Evolutionary conservation across 2,797 vertebrate genomes (phyloP).

Genomic region (Hoplostethus mediterraneus): DNA sequence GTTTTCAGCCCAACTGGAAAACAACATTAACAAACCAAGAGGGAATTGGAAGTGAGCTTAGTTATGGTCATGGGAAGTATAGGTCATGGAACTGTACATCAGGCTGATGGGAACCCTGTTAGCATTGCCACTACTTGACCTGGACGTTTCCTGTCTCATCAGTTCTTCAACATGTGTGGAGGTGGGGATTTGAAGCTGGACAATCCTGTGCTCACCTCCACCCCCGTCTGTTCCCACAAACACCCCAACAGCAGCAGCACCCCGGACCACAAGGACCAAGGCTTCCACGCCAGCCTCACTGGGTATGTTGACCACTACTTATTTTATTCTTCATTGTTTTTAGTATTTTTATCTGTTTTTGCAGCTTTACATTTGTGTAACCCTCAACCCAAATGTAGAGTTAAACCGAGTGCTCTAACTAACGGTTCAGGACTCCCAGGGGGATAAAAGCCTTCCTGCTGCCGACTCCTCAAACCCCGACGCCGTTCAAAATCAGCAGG

Average conservation of each 20-base stretch:
- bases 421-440: slow-evolving; percentile 36
- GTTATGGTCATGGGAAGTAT: too few species aligned
- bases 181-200: slow-evolving; percentile 85
- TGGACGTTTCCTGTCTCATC: slow-evolving; percentile 58
- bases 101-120: too few species aligned
- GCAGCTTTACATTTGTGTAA: not conserved
- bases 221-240: slow-evolving; percentile 88
- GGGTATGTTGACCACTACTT: too few species aligned
- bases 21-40: too few species aligned
- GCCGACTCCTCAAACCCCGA: slow-evolving; percentile 43
- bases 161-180: slow-evolving; percentile 87
- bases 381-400: not conserved
- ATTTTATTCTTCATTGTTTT: too few species aligned
- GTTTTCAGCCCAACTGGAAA: too few species aligned
- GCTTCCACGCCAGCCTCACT: too few species aligned
- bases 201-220: slow-evolving; percentile 87
- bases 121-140: not conserved
- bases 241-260: slow-evolving; percentile 67
- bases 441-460: slow-evolving; percentile 5
- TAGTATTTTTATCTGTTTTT: too few species aligned
- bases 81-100: too few species aligned
- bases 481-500: slow-evolving; percentile 39
- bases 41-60: too few species aligned
- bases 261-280: slow-evolving; percentile 47
- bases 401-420: not conserved